Evolutionary conservation across 2,113 vertebrate species (phyloP).

Genomic region (Silurus asotus): DNA sequence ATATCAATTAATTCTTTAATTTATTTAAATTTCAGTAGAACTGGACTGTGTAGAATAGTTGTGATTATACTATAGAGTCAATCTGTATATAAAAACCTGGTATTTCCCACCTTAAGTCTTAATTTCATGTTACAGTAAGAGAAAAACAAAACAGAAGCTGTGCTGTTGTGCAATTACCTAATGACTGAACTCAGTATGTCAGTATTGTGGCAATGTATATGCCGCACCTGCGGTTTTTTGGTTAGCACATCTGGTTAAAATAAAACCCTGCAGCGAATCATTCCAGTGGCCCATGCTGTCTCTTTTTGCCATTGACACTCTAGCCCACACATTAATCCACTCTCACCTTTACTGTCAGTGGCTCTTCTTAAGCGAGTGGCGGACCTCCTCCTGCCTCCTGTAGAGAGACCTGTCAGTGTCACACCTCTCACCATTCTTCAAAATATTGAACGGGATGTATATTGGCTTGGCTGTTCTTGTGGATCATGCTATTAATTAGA

Average conservation of each 20-base stretch:
- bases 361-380: conserved; percentile 6
- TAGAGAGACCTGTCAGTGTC: conserved; percentile 25
- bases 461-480: conserved; percentile 41
- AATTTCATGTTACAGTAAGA: not conserved
- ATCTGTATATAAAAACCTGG: not conserved
- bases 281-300: not conserved
- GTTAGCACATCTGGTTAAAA: not conserved
- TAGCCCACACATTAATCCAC: conserved; percentile 34
- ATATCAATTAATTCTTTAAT: too few relatives aligned
- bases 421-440: not conserved
- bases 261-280: conserved; percentile 1
- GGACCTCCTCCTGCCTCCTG: conserved; percentile 30
- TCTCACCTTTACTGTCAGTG: conserved; percentile 23
- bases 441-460: conserved; percentile 28
- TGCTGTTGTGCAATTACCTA: not conserved
- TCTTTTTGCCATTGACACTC: conserved; percentile 1
- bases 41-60: not conserved
- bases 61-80: not conserved
- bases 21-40: too few relatives aligned
- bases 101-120: not conserved
- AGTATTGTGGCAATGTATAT: not conserved
- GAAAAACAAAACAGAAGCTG: not conserved
- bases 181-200: not conserved
- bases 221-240: not conserved
- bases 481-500: conserved; percentile 21